Percentiles rank a stretch among this genome's conserved stretches.
Evolutionary conservation across 2,888 invertebrate species (phyloP).

Genomic region (Aphodius sticticus): DNA sequence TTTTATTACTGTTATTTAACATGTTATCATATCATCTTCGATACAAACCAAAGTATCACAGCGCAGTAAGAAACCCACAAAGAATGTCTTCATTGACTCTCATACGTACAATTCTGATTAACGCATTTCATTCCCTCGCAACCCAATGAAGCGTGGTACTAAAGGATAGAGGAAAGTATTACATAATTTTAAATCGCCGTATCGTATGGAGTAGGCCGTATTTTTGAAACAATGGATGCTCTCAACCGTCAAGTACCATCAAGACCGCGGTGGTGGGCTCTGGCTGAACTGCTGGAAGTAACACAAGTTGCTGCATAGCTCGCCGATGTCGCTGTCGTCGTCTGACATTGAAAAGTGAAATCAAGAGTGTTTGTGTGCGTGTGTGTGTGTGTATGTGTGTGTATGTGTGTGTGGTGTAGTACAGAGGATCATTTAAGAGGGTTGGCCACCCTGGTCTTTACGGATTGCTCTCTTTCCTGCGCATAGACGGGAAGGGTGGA

Average conservation of each 20-base stretch:
- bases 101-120: neutral
- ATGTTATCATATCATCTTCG: neutral
- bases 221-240: neutral
- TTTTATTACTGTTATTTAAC: neutral
- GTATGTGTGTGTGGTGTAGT: neutral
- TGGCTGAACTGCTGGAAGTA: neutral
- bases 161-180: neutral
- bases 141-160: neutral
- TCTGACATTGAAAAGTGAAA: neutral
- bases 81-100: neutral
- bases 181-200: neutral
- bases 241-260: neutral
- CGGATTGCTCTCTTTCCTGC: neutral
- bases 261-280: neutral
- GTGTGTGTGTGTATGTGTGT: neutral
- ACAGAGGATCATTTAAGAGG: neutral
- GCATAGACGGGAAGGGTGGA: neutral
- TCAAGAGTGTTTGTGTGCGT: neutral
- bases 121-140: neutral
- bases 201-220: neutral
- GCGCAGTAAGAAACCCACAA: neutral
- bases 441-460: conserved; percentile 9
- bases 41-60: neutral
- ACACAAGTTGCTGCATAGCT: neutral
- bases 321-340: neutral